Percentiles rank a stretch among this genome's conserved stretches.
Evolutionary conservation across 2,888 invertebrate species (phyloP).

Genomic region (Dexiosoma caninum): DNA sequence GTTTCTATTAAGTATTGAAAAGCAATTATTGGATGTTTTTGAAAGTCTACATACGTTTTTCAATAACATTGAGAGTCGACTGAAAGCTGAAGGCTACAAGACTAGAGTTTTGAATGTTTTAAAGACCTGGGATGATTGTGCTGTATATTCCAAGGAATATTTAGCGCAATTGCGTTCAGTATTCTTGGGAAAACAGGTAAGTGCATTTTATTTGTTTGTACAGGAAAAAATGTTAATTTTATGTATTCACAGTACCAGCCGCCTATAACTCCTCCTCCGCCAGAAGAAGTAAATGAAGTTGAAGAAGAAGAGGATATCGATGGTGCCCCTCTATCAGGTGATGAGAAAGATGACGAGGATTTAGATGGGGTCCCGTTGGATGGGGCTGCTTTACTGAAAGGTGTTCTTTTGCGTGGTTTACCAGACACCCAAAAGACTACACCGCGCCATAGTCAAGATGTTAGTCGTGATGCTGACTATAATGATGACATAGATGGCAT

Average conservation of each 20-base stretch:
- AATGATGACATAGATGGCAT: conserved; percentile 85
- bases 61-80: conserved; percentile 86
- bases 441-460: conserved; percentile 65
- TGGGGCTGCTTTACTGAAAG: conserved; percentile 88
- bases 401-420: conserved; percentile 80
- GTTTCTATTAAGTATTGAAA: conserved; percentile 85
- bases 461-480: conserved; percentile 73
- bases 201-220: too few species aligned
- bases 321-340: conserved; percentile 79
- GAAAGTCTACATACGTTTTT: conserved; percentile 85
- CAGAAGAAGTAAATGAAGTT: conserved; percentile 69
- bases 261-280: conserved; percentile 66
- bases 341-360: conserved; percentile 82
- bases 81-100: conserved; percentile 98
- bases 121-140: conserved; percentile 98
- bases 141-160: conserved; percentile 95
- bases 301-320: conserved; percentile 77
- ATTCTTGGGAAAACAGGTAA: conserved; percentile 86
- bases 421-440: conserved; percentile 75
- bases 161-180: conserved; percentile 91
- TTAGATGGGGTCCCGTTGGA: conserved; percentile 88
- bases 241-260: conserved; percentile 11
- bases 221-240: neutral
- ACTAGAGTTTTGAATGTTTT: conserved; percentile 92
- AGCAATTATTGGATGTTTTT: conserved; percentile 87